Evolutionary conservation across 2,797 vertebrate species (phyloP).

Genomic region (Tapera naevia): DNA sequence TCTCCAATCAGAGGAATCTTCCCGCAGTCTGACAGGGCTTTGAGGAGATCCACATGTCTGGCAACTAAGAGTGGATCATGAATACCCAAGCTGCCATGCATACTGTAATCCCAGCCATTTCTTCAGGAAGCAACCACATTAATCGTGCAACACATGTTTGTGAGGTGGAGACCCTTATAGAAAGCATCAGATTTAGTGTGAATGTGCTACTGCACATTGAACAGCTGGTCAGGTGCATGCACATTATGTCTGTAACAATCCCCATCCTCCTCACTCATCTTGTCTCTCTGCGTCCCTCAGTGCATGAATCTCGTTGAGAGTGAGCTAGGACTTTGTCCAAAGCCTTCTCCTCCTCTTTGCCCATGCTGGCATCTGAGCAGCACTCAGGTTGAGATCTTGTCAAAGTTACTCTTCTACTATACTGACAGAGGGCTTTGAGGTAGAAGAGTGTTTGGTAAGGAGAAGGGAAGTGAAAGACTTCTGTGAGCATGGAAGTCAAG

Average conservation of each 20-base stretch:
- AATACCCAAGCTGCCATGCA: not conserved
- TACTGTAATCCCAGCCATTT: not conserved
- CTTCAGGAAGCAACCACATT: not conserved
- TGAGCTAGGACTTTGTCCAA: not conserved
- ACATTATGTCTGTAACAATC: accelerated
- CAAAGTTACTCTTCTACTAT: not conserved
- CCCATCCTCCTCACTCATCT: not conserved
- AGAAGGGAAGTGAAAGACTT: not conserved
- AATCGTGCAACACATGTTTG: not conserved
- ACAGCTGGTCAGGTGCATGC: not conserved
- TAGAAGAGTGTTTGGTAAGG: not conserved
- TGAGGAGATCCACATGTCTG: not conserved
- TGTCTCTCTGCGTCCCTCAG: not conserved
- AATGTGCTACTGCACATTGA: not conserved
- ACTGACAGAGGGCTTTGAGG: not conserved
- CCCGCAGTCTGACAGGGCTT: not conserved
- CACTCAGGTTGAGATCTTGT: not conserved
- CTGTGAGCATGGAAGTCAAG: not conserved
- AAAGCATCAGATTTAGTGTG: not conserved
- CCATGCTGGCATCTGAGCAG: not conserved
- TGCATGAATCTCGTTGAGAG: not conserved
- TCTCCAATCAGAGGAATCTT: not conserved
- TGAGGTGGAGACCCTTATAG: not conserved
- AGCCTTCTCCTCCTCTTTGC: not conserved
- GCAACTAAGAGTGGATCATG: not conserved